A percentile compares a stretch with the other conserved stretches of the same genome.
phyloP scores from a whole-genome alignment of 2,797 vertebrate genomes.

The Sebastes oblongus region DNA sequence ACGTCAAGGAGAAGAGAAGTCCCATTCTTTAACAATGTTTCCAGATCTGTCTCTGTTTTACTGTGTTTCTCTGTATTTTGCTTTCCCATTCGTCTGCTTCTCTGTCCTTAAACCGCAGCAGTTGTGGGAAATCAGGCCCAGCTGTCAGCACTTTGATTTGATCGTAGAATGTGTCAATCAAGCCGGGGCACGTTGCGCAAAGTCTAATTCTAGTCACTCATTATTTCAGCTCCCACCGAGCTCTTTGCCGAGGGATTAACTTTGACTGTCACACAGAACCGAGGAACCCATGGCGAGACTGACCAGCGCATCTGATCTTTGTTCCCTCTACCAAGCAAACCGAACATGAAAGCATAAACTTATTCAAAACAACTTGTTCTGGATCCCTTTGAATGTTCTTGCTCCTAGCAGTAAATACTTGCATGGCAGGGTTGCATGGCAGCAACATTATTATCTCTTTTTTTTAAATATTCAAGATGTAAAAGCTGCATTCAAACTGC shows the following conservation, averaged over 20 bases:
- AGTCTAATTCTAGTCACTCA: conserved; percentile 74
- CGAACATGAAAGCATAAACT: conserved; percentile 63
- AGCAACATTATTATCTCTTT: conserved; percentile 16
- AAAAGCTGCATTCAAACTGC: conserved; percentile 18
- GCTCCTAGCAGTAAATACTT: conserved; percentile 61
- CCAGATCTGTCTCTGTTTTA: conserved; percentile 49
- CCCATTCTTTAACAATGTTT: conserved; percentile 25
- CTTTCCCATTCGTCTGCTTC: conserved; percentile 55
- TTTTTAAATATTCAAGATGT: conserved; percentile 26
- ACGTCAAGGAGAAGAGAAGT: conserved; percentile 29
- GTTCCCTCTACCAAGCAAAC: conserved; percentile 47
- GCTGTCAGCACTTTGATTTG: conserved; percentile 82
- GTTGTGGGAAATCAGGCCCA: conserved; percentile 77
- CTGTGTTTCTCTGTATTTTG: conserved; percentile 54
- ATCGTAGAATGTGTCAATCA: conserved; percentile 80
- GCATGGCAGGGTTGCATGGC: conserved; percentile 56
- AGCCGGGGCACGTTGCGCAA: conserved; percentile 61
- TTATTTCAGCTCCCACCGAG: conserved; percentile 64
- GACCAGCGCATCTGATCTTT: conserved; percentile 69
- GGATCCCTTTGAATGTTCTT: conserved; percentile 59
- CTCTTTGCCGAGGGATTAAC: conserved; percentile 52
- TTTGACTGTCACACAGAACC: conserved; percentile 59
- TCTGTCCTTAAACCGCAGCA: conserved; percentile 72
- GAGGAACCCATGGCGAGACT: conserved; percentile 43
- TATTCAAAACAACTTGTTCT: conserved; percentile 66